phyloP scores from a whole-genome alignment of 1,140 invertebrate genomes.

The Anastrepha obliqua region DNA sequence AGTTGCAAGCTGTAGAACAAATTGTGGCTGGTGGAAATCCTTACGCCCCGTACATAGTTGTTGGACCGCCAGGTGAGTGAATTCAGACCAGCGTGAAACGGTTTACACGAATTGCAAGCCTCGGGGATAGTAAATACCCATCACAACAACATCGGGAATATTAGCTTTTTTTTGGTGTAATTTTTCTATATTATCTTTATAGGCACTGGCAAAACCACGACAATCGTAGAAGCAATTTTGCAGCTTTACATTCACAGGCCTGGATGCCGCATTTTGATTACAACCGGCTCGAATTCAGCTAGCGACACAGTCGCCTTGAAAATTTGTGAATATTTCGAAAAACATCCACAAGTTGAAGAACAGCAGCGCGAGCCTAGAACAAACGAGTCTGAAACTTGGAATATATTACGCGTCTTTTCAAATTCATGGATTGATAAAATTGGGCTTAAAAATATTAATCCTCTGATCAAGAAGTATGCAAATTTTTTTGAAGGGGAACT shows the following conservation, averaged over 20 bases:
- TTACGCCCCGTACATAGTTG: slow-evolving; percentile 66
- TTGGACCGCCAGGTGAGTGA: slow-evolving; percentile 67
- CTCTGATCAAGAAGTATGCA: slow-evolving; percentile 64
- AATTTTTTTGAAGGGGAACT: slow-evolving; percentile 61
- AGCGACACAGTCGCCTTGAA: slow-evolving; percentile 82
- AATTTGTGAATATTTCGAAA: slow-evolving; percentile 73
- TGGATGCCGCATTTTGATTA: slow-evolving; percentile 78
- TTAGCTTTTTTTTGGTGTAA: no score
- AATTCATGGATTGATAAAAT: slow-evolving; percentile 69
- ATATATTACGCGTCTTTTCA: slow-evolving; percentile 74
- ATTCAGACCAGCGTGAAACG: no score
- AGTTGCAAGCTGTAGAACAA: slow-evolving; percentile 64
- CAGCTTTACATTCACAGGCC: slow-evolving; percentile 74
- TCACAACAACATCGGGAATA: no score
- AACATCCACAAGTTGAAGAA: background rate
- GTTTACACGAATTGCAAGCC: no score
- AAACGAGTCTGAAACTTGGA: slow-evolving; percentile 65
- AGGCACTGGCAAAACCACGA: slow-evolving; percentile 86
- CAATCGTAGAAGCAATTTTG: slow-evolving; percentile 83
- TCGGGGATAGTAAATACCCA: no score
- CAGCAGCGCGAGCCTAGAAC: slow-evolving; percentile 64
- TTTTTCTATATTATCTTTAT: background rate
- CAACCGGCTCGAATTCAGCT: slow-evolving; percentile 85
- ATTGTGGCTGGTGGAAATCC: slow-evolving; percentile 64
- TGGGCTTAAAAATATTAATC: slow-evolving; percentile 65